Base-by-base conservation (phyloP, 1,140 invertebrate species). In the Drosophila guanche region DNA sequence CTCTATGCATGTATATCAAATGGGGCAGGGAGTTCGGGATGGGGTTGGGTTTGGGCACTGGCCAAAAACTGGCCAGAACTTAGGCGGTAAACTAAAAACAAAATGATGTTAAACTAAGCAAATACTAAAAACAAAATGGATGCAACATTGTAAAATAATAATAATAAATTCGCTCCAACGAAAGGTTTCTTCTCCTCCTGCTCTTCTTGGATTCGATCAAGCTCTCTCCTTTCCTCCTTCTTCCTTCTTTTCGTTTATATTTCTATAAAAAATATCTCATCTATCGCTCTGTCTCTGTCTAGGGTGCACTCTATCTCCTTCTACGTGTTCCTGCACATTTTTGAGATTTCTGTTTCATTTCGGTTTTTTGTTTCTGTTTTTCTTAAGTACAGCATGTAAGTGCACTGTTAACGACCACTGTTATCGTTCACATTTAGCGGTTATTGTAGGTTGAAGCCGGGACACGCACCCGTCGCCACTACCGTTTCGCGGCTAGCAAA, bases 131-230 rank as follows among this genome's bases (percentile, higher is more conserved):
- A 71, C 45, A 68, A 68, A 67, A 29, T 79, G 60, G 46, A 55
- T 66, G 14, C 47, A 69, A 63, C 59, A 76, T 53, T 16, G 58
- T 65, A 71, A 65, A 70, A 85, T 29, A 37, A 37, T 37, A 33
- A 76, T 85, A 89, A 88, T 90, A 90, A 90, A 90, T 90, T 90
- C 81, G 72, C 62, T 90, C 53, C 46, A 83, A 79, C 81, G 86
- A 90, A 89, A 89, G 77, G 80, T 86, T 89, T 58, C 42, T 46
- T 6, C 29, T 61, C 12, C 45, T 6, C 8, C 8, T 62, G n/a
- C 52, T 62, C 5, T 8, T 51, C 41, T 37, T 72, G 20, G 40
- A 43, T 52, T 40, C 54, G 27, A 29, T 29, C 27, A 29, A 7
- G 27, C 45, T 41, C 41, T 62, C n/a, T 41, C 56, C 3, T 6